phyloP scores from a whole-genome alignment of 2,888 invertebrate species.

The Coecobrya sp. region DNA sequence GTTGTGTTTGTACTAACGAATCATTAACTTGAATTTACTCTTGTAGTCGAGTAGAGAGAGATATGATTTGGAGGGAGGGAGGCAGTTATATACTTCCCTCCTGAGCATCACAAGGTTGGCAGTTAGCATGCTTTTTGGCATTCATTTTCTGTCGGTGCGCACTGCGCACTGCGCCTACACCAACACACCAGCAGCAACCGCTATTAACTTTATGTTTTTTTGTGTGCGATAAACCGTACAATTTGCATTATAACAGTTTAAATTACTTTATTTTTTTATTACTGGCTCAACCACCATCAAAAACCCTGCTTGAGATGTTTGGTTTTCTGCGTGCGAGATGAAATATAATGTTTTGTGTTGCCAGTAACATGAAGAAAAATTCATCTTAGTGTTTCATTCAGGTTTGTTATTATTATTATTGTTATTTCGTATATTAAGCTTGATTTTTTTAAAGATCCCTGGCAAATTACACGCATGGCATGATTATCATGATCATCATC shows the following conservation, averaged over 20 bases:
- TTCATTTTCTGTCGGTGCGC: background rate
- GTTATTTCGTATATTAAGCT: background rate
- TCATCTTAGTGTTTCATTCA: background rate
- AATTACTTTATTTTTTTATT: constrained; percentile 36
- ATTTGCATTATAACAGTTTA: constrained; percentile 37
- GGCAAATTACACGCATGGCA: constrained; percentile 41
- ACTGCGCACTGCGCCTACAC: background rate
- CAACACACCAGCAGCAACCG: background rate
- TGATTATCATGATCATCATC: background rate
- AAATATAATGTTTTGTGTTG: background rate
- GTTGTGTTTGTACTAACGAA: background rate
- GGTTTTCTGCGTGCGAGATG: background rate
- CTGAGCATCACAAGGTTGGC: constrained; percentile 24
- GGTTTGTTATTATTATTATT: background rate
- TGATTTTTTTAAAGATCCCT: background rate
- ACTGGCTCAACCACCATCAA: constrained; percentile 29
- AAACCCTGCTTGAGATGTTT: background rate
- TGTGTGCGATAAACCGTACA: constrained; percentile 47
- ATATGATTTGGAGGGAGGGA: background rate
- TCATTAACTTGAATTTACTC: background rate
- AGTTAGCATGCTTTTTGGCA: constrained; percentile 38
- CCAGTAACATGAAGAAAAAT: constrained; percentile 7
- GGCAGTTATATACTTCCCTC: background rate
- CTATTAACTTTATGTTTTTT: background rate
- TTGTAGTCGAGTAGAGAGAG: background rate